A percentile compares a stretch with the other conserved stretches of the same genome.
Evolutionary conservation across 2,797 vertebrate genomes (phyloP).

Genomic region (Neosilurus mollespiculum): DNA sequence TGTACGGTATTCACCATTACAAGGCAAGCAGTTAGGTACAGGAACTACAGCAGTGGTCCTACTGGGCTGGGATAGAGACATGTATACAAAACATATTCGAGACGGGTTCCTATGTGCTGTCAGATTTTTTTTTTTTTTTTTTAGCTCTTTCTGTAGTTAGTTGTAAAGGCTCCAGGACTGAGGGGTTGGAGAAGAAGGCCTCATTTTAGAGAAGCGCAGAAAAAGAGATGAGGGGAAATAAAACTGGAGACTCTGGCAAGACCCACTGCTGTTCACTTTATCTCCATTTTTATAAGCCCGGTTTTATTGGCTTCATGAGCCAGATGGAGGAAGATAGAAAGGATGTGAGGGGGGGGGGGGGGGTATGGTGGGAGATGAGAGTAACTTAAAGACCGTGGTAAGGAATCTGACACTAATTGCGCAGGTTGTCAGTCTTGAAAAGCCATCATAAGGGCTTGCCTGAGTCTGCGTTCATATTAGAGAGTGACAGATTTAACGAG

Average conservation of each 20-base stretch:
- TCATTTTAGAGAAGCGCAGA: conserved; percentile 58
- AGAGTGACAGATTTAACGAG: conserved; percentile 25
- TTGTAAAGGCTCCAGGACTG: conserved; percentile 8
- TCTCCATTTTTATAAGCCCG: conserved; percentile 44
- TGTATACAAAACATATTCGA: neutral
- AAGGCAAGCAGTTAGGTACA: neutral
- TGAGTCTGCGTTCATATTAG: conserved; percentile 7
- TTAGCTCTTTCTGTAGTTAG: neutral
- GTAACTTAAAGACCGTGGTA: neutral
- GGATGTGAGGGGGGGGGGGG: neutral
- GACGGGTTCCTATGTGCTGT: neutral
- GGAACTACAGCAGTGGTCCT: neutral
- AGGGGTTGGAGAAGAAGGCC: conserved; percentile 56
- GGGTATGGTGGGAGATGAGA: neutral
- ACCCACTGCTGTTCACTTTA: conserved; percentile 52
- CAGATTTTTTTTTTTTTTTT: neutral
- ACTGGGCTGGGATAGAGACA: neutral
- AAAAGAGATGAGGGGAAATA: conserved; percentile 34
- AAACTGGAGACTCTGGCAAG: conserved; percentile 53
- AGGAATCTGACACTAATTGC: conserved; percentile 22
- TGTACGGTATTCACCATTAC: too few species aligned
- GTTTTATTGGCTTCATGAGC: conserved; percentile 44
- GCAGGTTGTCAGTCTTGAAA: conserved; percentile 22
- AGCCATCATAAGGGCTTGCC: conserved; percentile 13
- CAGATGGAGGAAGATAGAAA: conserved; percentile 1